Conservation (phyloP, 1,140 invertebrate species). For the Cecropterus lyciades region DNA sequence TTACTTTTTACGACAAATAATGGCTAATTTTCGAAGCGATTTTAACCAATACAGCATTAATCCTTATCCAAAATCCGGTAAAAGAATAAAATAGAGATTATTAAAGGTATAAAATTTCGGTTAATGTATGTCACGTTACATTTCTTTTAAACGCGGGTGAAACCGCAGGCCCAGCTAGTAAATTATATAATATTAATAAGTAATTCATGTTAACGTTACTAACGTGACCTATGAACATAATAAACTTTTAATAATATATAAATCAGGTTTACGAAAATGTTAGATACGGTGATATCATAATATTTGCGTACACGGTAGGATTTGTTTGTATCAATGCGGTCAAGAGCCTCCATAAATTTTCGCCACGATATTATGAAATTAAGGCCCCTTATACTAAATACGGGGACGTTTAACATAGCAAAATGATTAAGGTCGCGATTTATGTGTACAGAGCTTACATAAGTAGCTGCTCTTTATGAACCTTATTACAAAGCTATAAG, state of each 20-base stretch:
- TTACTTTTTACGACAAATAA: too few relatives aligned
- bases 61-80: too few relatives aligned
- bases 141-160: too few relatives aligned
- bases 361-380: constrained; percentile 49
- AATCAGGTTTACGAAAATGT: not conserved
- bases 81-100: too few relatives aligned
- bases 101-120: too few relatives aligned
- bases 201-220: too few relatives aligned
- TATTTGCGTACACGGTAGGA: constrained; percentile 12
- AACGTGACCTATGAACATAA: too few relatives aligned
- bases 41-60: too few relatives aligned
- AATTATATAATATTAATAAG: too few relatives aligned
- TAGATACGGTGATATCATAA: constrained; percentile 1
- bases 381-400: constrained; percentile 44
- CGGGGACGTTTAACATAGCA: constrained; percentile 44
- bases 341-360: constrained; percentile 46
- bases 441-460: constrained; percentile 45
- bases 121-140: too few relatives aligned
- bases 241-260: not conserved
- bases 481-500: constrained; percentile 30
- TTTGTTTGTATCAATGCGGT: constrained; percentile 36
- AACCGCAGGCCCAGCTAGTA: too few relatives aligned
- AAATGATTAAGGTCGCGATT: constrained; percentile 54
- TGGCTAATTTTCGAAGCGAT: too few relatives aligned
- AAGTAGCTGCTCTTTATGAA: constrained; percentile 27